These are phyloP conservation scores for Caloenas nicobarica DNA, from an alignment of 2,113 vertebrate genomes.

Conservation along the genomic window DNA sequence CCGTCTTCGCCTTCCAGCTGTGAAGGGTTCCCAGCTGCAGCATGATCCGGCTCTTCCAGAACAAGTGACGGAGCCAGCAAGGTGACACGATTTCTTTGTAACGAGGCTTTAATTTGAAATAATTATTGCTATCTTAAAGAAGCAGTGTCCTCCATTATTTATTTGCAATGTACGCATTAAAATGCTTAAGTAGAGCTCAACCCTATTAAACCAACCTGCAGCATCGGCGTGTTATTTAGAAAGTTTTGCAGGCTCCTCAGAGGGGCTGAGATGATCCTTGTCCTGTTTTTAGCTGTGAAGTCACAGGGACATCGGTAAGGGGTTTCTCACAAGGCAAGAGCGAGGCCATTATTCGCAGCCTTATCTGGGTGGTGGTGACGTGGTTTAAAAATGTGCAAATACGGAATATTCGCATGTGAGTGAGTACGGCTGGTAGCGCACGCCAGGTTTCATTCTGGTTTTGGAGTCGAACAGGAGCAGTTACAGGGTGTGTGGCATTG, in stretches of 20 bases:
- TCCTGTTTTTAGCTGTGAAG: not conserved
- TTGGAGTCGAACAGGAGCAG: conserved; percentile 79
- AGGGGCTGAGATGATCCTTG: not conserved
- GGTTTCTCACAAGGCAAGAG: conserved; percentile 50
- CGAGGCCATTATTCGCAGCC: not conserved
- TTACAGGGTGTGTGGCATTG: conserved; percentile 82
- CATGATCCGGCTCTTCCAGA: not conserved
- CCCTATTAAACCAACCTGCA: not conserved
- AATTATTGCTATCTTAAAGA: not conserved
- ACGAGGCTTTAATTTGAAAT: not conserved
- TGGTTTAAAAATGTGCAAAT: not conserved
- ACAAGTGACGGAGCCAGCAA: not conserved
- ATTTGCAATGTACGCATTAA: not conserved
- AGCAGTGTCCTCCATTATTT: not conserved
- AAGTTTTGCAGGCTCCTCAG: not conserved
- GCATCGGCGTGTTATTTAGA: not conserved
- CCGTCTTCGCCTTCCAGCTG: not conserved
- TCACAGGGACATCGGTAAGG: conserved; percentile 17
- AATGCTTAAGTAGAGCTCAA: not conserved
- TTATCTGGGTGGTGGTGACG: conserved; percentile 73
- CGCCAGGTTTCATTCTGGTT: conserved; percentile 80
- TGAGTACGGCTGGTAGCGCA: conserved; percentile 30
- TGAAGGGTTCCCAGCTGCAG: not conserved
- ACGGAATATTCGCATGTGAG: conserved; percentile 61
- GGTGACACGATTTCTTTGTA: not conserved